Base-by-base conservation (phyloP, 2,113 vertebrate species). In the Emydura subglobosa region DNA sequence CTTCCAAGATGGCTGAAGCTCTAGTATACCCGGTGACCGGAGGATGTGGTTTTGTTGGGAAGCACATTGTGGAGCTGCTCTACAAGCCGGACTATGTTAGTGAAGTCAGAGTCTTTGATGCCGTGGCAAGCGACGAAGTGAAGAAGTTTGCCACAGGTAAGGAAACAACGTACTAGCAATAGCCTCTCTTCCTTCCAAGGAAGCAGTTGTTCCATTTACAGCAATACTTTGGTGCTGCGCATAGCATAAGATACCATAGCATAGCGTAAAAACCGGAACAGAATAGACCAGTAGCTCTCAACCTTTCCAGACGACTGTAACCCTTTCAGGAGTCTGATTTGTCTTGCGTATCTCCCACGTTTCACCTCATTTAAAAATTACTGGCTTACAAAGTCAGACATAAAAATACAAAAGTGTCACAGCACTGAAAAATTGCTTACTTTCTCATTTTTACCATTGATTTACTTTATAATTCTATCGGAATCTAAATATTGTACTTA, bases 71-170 rank as follows among this genome's bases (percentile, higher is more conserved):
- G 16, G 93, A 92, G 84, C 94, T 96, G 53, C 86, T 97, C 79
- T 53, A 83, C 86, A 95, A 86, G 59, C 88, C 97, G 86, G 94
- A 97, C 39, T 97, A 94, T 83, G 76, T 97, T 85, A 95, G 92
- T 87, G 96, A 97, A 86, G 94, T 97, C 95, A 95, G 91, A 92
- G 93, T 82, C 72, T 95, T 97, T 84, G 97, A 97, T 85, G 89
- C 91, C 34, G 72, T 34, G 78, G 93, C 82, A 72, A 96, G 47
- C 83, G 86, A 91, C 92, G 94, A 94, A 85, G 21, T 94, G 59
- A 91, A 92, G 92, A 82, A 87, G 74, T 10, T 93, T 86, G 68
- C 50, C 53, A 95, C 92, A 94, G 97, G 96, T 97, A 98, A 96
- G 88, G 65, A 88, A 89, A 3, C 59, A 24, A 3, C 39, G 42